A percentile compares a stretch with the other conserved stretches of the same genome.
Conservation (phyloP, 2,888 invertebrate genomes). For the Nymphalis polychloros region DNA sequence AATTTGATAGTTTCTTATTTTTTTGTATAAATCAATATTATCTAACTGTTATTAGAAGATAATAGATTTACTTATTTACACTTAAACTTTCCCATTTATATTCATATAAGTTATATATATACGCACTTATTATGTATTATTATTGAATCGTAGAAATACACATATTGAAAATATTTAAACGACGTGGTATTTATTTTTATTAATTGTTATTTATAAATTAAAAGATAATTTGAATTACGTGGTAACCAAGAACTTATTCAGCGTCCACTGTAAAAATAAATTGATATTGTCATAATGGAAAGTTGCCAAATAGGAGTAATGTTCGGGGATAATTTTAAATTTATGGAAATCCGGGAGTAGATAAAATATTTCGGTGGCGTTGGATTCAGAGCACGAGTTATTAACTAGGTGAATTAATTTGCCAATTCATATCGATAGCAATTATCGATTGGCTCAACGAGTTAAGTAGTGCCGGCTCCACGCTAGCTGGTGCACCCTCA, state of each 20-base stretch:
- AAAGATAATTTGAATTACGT: constrained; percentile 9
- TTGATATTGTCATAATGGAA: constrained; percentile 54
- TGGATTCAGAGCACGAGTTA: constrained; percentile 54
- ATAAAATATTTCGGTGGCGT: constrained; percentile 65
- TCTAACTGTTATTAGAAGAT: too few species aligned
- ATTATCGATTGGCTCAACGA: constrained; percentile 56
- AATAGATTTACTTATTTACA: neutral
- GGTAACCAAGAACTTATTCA: constrained; percentile 20
- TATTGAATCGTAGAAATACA: neutral
- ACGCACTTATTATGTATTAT: neutral
- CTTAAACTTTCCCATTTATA: neutral
- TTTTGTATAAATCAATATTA: too few species aligned
- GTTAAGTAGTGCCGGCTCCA: constrained; percentile 58
- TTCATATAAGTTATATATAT: too few species aligned
- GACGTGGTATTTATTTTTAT: neutral
- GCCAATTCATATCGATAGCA: constrained; percentile 52
- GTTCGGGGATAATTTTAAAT: constrained; percentile 64
- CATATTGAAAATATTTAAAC: constrained; percentile 4
- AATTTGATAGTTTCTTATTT: too few species aligned
- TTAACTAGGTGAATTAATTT: constrained; percentile 57
- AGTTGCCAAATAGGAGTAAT: constrained; percentile 60
- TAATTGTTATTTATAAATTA: constrained; percentile 23
- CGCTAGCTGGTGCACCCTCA: constrained; percentile 62
- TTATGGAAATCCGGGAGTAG: constrained; percentile 68
- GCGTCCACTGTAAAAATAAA: constrained; percentile 40